Evolutionary conservation across 1,140 invertebrate genomes (phyloP).

Genomic region (Tetragonula clypearis): DNA sequence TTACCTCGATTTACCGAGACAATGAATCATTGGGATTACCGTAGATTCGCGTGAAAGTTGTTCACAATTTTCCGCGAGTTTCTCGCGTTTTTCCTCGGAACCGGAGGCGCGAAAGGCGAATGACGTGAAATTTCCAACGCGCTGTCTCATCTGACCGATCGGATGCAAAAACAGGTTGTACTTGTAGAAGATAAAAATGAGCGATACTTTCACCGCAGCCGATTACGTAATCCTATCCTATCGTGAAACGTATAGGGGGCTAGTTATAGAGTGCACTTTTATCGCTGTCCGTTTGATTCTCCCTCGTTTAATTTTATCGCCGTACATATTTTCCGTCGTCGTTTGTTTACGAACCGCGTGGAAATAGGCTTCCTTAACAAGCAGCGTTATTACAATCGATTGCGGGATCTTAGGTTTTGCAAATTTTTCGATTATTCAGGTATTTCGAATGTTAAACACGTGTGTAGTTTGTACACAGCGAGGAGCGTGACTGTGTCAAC

Average conservation of each 20-base stretch:
- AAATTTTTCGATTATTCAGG: background rate
- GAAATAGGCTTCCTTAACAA: background rate
- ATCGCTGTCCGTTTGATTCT: background rate
- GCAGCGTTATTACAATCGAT: background rate
- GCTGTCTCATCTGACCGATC: no score
- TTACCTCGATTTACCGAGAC: no score
- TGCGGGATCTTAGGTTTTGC: no score
- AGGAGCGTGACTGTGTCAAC: no score
- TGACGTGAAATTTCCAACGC: slow-evolving; percentile 8
- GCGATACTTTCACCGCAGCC: slow-evolving; percentile 8
- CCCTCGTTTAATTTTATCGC: background rate
- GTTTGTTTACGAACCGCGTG: background rate
- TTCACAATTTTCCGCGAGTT: no score
- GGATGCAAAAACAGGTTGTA: slow-evolving; percentile 6
- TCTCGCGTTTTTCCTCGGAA: background rate
- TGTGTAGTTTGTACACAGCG: no score
- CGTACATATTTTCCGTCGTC: background rate
- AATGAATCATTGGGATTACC: background rate
- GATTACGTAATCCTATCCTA: slow-evolving; percentile 3
- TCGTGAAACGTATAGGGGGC: background rate
- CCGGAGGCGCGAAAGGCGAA: background rate
- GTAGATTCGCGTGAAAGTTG: background rate
- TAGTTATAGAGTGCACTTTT: background rate
- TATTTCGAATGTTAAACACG: no score
- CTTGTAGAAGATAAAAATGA: slow-evolving; percentile 6